Evolutionary conservation across 2,797 vertebrate species (phyloP).

Genomic region (Manis pentadactyla): DNA sequence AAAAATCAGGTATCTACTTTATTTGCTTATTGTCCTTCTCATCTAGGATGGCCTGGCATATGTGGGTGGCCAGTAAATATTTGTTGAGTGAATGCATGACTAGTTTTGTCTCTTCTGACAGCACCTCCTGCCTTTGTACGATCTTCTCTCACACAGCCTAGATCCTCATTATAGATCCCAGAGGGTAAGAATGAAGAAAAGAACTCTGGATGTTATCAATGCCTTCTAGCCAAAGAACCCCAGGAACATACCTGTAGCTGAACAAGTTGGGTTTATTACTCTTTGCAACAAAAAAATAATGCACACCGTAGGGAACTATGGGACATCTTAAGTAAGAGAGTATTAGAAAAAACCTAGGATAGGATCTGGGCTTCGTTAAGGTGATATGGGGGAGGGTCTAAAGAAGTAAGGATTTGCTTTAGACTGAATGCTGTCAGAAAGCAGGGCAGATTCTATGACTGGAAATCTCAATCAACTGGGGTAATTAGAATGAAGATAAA

Average conservation of each 20-base stretch:
- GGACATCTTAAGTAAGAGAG: background rate
- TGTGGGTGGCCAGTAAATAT: constrained; percentile 41
- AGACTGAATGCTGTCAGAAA: background rate
- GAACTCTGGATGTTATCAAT: background rate
- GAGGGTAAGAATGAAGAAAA: background rate
- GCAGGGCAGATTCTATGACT: background rate
- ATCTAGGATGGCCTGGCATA: background rate
- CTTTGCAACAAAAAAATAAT: background rate
- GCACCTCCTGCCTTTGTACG: background rate
- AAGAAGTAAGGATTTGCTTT: background rate
- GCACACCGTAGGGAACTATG: background rate
- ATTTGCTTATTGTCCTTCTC: background rate
- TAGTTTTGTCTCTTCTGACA: constrained; percentile 13
- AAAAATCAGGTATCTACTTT: background rate
- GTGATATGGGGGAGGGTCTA: background rate
- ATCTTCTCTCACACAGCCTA: background rate
- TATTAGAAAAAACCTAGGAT: background rate
- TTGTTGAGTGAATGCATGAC: constrained; percentile 38
- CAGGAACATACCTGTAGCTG: background rate
- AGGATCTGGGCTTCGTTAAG: background rate
- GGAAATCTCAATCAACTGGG: background rate
- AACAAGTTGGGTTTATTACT: background rate
- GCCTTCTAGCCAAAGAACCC: background rate
- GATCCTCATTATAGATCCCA: background rate
- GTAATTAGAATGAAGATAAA: background rate